phyloP scores from a whole-genome alignment of 2,888 invertebrate species.

The Phaedon cochleariae region DNA sequence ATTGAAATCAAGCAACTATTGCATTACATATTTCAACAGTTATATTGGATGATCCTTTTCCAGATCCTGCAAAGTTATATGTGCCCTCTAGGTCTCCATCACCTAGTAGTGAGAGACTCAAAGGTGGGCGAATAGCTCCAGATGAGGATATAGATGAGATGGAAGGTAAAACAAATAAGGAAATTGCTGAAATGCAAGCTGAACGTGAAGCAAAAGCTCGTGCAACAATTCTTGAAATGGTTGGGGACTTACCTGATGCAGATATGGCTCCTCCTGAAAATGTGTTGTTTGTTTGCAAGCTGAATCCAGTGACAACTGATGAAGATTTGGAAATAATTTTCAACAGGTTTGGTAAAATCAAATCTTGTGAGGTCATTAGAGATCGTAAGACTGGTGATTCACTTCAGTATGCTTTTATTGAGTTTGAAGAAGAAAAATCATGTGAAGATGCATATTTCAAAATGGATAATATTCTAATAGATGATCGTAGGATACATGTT shows the following conservation, averaged over 20 bases:
- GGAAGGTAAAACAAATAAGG: conserved; percentile 80
- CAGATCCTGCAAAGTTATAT: conserved; percentile 81
- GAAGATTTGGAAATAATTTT: conserved; percentile 98
- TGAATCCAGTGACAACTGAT: conserved; percentile 97
- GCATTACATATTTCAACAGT: too few relatives aligned
- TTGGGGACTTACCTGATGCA: conserved; percentile 96
- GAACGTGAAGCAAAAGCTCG: conserved; percentile 95
- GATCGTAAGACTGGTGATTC: conserved; percentile 94
- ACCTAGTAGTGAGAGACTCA: conserved; percentile 80
- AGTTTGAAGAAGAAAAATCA: conserved; percentile 89
- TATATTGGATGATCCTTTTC: conserved; percentile 94
- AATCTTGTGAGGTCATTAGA: conserved; percentile 94
- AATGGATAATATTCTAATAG: conserved; percentile 99
- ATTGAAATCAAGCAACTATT: too few relatives aligned
- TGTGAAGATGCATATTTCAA: conserved; percentile 99
- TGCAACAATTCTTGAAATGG: conserved; percentile 97
- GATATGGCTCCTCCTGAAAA: conserved; percentile 99
- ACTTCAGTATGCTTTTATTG: conserved; percentile 98
- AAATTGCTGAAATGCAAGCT: conserved; percentile 87
- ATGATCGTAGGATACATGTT: conserved; percentile 98
- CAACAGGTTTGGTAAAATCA: conserved; percentile 92
- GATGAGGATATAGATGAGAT: conserved; percentile 94
- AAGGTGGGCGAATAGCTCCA: conserved; percentile 86
- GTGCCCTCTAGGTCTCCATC: conserved; percentile 90
- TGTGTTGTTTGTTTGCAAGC: conserved; percentile 97